phyloP scores from a whole-genome alignment of 2,888 invertebrate genomes.

The Coleophora flavipennella region DNA sequence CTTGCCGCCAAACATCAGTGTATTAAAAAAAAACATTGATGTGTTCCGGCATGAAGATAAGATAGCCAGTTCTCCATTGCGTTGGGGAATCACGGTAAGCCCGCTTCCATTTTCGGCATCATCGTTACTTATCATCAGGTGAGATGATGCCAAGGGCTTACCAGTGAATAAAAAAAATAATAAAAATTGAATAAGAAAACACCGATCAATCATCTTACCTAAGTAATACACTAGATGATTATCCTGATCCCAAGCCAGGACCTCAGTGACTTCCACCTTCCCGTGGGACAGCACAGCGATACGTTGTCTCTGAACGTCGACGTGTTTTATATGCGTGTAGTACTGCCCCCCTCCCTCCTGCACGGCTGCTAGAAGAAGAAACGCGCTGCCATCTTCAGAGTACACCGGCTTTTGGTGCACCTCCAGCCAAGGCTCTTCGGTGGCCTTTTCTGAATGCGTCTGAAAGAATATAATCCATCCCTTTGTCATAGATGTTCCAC shows the following conservation, averaged over 20 bases:
- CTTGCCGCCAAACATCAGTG: too few relatives aligned
- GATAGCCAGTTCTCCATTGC: too few relatives aligned
- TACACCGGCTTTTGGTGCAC: conserved; percentile 88
- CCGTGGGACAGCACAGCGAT: conserved; percentile 90
- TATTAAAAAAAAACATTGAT: too few relatives aligned
- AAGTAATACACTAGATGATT: conserved; percentile 86
- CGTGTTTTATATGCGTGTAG: conserved; percentile 91
- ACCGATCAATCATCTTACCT: conserved; percentile 35
- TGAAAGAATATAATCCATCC: conserved; percentile 31
- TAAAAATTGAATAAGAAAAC: too few relatives aligned
- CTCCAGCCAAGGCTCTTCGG: conserved; percentile 89
- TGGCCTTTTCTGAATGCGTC: conserved; percentile 87
- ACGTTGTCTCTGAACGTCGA: conserved; percentile 85
- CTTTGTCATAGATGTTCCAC: too few relatives aligned
- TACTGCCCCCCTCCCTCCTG: conserved; percentile 88
- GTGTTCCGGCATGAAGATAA: too few relatives aligned
- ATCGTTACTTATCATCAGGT: too few relatives aligned
- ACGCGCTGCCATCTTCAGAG: conserved; percentile 87
- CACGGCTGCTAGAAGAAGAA: conserved; percentile 85
- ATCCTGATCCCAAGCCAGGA: conserved; percentile 87
- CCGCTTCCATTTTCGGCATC: too few relatives aligned
- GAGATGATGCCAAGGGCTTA: too few relatives aligned
- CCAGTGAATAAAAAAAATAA: too few relatives aligned
- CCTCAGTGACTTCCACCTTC: conserved; percentile 85
- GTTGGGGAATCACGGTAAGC: too few relatives aligned